Evolutionary conservation across 2,888 invertebrate genomes (phyloP).

Genomic region (Drepanosiphum platanoidis): DNA sequence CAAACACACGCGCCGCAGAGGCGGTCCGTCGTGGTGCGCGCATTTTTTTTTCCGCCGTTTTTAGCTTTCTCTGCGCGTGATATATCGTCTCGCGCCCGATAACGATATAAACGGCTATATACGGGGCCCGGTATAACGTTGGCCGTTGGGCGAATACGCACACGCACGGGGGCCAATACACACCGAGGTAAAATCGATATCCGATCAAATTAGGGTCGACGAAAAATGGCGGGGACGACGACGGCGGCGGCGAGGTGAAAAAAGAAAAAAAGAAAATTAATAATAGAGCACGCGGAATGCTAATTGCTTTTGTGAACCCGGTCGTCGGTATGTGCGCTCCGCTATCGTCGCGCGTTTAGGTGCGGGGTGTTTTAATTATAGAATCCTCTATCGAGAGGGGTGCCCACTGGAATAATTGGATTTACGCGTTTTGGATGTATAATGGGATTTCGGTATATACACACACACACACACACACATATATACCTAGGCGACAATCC

Average conservation of each 20-base stretch:
- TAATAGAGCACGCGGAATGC: constrained; percentile 45
- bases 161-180: background rate
- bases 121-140: background rate
- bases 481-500: constrained; percentile 2
- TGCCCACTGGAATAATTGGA: constrained; percentile 54
- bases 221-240: background rate
- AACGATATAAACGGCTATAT: background rate
- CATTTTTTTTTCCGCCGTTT: background rate
- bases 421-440: constrained; percentile 47
- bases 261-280: constrained; percentile 43
- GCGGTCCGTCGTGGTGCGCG: too few species aligned
- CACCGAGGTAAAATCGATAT: constrained; percentile 45
- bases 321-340: constrained; percentile 29
- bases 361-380: constrained; percentile 57
- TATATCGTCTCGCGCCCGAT: background rate
- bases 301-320: constrained; percentile 58
- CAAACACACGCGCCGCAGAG: too few species aligned
- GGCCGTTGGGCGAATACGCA: background rate
- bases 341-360: constrained; percentile 7
- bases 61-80: background rate
- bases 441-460: constrained; percentile 34
- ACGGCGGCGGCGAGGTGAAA: too few species aligned
- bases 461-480: background rate
- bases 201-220: constrained; percentile 46
- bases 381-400: constrained; percentile 36